Percentiles rank a stretch among this genome's conserved stretches.
Conservation (phyloP, 1,140 invertebrate species). For the Macrotrachela quadricornifera region DNA sequence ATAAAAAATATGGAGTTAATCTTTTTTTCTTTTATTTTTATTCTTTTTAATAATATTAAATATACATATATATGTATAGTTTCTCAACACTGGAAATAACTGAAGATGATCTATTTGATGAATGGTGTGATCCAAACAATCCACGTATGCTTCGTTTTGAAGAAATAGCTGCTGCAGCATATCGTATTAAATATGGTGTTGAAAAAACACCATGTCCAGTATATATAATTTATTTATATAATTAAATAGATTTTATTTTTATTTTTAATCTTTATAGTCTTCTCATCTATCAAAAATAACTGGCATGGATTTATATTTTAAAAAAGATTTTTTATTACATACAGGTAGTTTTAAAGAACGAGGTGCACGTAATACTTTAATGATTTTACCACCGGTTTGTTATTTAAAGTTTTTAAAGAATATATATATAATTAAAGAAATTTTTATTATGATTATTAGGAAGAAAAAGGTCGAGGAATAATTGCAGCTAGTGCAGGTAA, state of each 20-base stretch:
- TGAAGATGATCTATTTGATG: slow-evolving; percentile 34
- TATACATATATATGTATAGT: too few species aligned
- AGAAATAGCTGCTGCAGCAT: slow-evolving; percentile 68
- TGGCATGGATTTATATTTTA: slow-evolving; percentile 66
- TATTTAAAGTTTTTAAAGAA: not conserved
- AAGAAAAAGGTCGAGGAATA: slow-evolving; percentile 51
- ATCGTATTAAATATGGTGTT: slow-evolving; percentile 59
- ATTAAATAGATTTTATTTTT: too few species aligned
- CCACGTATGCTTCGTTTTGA: slow-evolving; percentile 55
- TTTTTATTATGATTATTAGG: slow-evolving; percentile 19
- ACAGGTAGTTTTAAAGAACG: slow-evolving; percentile 84
- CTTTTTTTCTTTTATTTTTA: too few species aligned
- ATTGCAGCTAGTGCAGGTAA: slow-evolving; percentile 78
- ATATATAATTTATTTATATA: slow-evolving; percentile 21
- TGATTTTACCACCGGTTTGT: slow-evolving; percentile 40
- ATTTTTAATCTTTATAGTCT: slow-evolving; percentile 2
- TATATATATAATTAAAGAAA: not conserved
- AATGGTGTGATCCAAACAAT: slow-evolving; percentile 50
- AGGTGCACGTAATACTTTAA: slow-evolving; percentile 60
- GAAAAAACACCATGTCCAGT: slow-evolving; percentile 61
- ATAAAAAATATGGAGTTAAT: too few species aligned
- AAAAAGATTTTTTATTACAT: slow-evolving; percentile 72
- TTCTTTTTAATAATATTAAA: too few species aligned
- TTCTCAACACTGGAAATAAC: not conserved
- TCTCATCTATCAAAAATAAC: slow-evolving; percentile 52